Conservation (phyloP, 2,797 vertebrate genomes). For the Onychomys arenicola region DNA sequence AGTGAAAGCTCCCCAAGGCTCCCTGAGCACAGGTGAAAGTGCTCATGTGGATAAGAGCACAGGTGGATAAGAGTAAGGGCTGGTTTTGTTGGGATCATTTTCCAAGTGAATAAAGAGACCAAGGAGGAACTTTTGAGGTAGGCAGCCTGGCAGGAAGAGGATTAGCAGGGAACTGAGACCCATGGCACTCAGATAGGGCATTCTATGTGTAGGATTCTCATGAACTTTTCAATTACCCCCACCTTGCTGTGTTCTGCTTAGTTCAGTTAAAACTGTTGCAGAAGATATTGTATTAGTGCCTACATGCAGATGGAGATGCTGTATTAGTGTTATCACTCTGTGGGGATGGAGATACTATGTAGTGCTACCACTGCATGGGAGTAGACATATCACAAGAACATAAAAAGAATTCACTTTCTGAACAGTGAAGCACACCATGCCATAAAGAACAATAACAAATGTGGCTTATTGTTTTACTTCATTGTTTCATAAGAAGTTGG, state of each 20-base stretch:
- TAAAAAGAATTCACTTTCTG: slow-evolving; percentile 27
- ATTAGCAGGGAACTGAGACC: neutral
- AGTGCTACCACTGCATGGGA: neutral
- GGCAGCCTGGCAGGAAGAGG: neutral
- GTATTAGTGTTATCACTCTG: neutral
- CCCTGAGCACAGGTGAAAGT: neutral
- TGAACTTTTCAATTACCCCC: neutral
- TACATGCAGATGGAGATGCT: too few species aligned
- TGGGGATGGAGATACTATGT: neutral
- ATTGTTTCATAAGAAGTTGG: slow-evolving; percentile 1
- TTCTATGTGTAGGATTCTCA: neutral
- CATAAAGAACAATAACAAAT: neutral
- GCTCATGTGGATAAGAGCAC: too few species aligned
- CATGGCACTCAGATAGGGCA: neutral
- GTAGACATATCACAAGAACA: neutral
- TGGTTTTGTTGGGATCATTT: neutral
- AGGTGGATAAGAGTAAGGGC: neutral
- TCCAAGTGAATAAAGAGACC: neutral
- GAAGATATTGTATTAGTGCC: neutral
- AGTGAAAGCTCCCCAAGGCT: neutral
- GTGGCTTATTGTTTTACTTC: neutral
- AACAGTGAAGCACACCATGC: neutral
- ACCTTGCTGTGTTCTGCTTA: neutral
- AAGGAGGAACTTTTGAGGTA: neutral
- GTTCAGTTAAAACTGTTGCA: neutral